Base-by-base conservation (phyloP, 2,113 vertebrate species). In the Hucho hucho region DNA sequence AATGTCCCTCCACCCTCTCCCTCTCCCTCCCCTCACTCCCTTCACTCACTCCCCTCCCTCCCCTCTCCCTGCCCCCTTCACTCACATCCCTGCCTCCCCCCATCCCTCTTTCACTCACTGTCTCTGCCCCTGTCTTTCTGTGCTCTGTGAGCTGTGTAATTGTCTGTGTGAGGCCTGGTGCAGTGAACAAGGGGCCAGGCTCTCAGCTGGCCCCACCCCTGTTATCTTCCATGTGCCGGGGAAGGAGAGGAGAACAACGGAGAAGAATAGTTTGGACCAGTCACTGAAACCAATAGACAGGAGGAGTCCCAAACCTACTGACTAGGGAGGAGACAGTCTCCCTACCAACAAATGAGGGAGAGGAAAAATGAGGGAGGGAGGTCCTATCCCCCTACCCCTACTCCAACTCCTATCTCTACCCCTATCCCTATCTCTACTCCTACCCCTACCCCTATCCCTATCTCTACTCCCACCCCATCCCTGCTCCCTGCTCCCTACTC, bases 281-380 rank as follows among this genome's bases (percentile, higher is more conserved):
- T 92, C 91, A 94, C 93, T 91, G 92, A 94, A 94, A 94, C 92
- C 93, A 93, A 93, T 93, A 93, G 93, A 85, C 89, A 91, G 86
- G 79, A 43, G 37, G 1, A 32, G 29, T 28, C 26, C 26, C 26
- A 28, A 4, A 28, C 28, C 28, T 29, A 4, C 29, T 29, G 5
- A 29, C 29, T 29, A 29, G 5, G 29, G 5, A 29, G 29, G 29
- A 29, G 29, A 29, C 29, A 29, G 29, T 29, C 4, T 29, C 29
- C 29, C 29, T 29, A 29, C 29, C 29, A 29, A 29, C 29, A 29
- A 29, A 29, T 29, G 29, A 29, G 29, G 29, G 29, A 5, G 4
- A 5, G 4, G 29, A 4, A 29, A 29, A 29, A 29, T 28, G 28
- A 28, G 28, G 28, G 28, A 28, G 28, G 28, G 28, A 4, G 28